Base-by-base conservation (phyloP, 2,113 vertebrate genomes). In the Ia io region DNA sequence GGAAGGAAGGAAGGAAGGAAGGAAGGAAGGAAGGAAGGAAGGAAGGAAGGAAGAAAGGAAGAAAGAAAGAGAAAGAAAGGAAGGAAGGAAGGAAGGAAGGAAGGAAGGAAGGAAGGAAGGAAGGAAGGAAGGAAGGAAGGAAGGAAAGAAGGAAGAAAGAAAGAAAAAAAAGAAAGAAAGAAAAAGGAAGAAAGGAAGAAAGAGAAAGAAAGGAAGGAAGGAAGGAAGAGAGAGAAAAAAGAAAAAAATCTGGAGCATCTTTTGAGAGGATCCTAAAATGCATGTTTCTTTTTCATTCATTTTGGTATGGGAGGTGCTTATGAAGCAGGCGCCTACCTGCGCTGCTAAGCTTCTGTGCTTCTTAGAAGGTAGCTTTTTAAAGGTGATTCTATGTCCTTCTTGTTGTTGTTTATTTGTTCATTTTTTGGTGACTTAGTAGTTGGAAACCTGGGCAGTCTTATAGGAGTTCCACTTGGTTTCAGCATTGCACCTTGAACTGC, bases 221-320 rank as follows among this genome's bases (percentile, higher is more conserved):
- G 2, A 59, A 23, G 56, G 2, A 56, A 22, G 53, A 2, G 23
- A 22, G 53, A n/a, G 2, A 56, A 56, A 20, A 6, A 56, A 56
- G 20, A 2, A 56, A 37, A 70, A 77, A 69, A 47, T 28, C 69
- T 14, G 1, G 73, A 95, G 90, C 95, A 95, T 96, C 82, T 70
- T 94, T 78, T 88, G 35, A 90, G 82, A 42, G 77, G 30, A 42
- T 96, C 30, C 18, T 93, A 88, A 79, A 90, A 96, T 47, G 37
- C 56, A 47, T 17, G 23, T 51, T 95, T 95, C 77, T 78, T 97
- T 97, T 97, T 80, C 88, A 79, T 88, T 96, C 69, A 88, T 78
- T 92, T 90, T 20, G 70, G 22, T 44, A 13, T 22, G 67, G 37
- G 11, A 28, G 30, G 5, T 67, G 28, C 49, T 70, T 42, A 3